Evolutionary conservation across 1,140 invertebrate species (phyloP), one percentile per base, ranked within the genome.

Genomic region (Riptortus pedestris): DNA sequence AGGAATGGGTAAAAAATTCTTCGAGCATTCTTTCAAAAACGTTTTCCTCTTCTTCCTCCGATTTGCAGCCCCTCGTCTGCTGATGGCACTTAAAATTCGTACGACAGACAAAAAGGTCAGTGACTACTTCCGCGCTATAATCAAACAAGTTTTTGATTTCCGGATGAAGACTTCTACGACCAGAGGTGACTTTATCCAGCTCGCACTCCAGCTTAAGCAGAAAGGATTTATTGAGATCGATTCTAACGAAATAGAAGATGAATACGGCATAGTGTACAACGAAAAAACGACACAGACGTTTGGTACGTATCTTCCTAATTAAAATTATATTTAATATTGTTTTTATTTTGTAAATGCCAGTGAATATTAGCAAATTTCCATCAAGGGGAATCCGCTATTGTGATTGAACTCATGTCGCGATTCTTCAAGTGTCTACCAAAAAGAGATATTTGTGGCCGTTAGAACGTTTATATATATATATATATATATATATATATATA

Each of bases 121-220:
- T 22, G 64, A 74, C 2, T 80, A 80, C 65, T 81, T 80, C 64
- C 67, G 71, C 20, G 67, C 68, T 26, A 73, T 80, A 2, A 78
- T 83, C 3, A 62, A 72, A 57, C 69, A 74, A 9, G 75, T 74
- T 0, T 69, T 80, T 0, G 69, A 75, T 28, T 71, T 74, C 22
- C 69, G 78, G 43, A 70, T 74, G 24, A 69, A 73, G 61, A 75
- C 77, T 62, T 73, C 75, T 33, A 69, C 72, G 0, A 70, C 67
- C 18, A 69, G 74, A 29, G 76, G 77, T n/a, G 79, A 81, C 57
- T 75, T 73, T 60, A 18, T 73, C 27, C 67, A 73, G 62, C 47
- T 72, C 2, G 60, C 72, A 28, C 66, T 71, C 4, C 60, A 70
- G 18, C 47, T 71, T 24, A 68, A 66, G 51, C 62, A 67, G 9